Evolutionary conservation across 2,888 invertebrate species (phyloP), one percentile per base, ranked within the genome.

Genomic region (Sericinus montela): DNA sequence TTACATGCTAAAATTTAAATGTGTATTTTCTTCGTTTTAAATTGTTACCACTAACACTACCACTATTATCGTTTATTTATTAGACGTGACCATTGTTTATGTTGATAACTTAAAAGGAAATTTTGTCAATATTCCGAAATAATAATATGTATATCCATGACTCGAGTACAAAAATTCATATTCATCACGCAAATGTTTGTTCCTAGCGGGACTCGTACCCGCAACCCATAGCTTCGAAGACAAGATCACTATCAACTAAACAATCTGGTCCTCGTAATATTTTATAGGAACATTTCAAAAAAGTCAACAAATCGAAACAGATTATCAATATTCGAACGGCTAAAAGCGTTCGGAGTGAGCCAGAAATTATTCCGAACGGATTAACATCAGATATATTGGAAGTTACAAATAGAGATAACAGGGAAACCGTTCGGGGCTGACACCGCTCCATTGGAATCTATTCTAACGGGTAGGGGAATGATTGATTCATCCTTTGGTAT

Each of bases 281-380:
- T 23, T 38, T 9, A 25, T 15, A 9, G 15, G 25, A 29, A 41
- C 29, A 19, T 36, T 45, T 40, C 28, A 16, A 28, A 3, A 46
- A 47, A 30, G 40, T 47, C 36, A 13, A 3, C 23, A 16, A 29
- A 36, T 42, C 41, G 19, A 14, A 48, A 48, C 42, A 37, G 48
- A 42, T 45, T 50, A 45, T 36, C 23, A 42, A 36, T 42, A 41
- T 29, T 47, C 25, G 23, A 14, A 16, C 9, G 32, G 39, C 19
- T 37, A 11, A 32, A 37, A 38, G 16, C 16, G 34, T 41, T 36
- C 29, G 16, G n/a, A 41, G 25, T 30, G 30, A 48, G 16, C 40
- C 47, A 47, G 51, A 55, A 52, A 54, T 56, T 54, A 45, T 58
- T 54, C 56, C 59, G 45, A 42, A 16, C 35, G 56, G 55, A 53